Evolutionary conservation across 2,888 invertebrate genomes (phyloP).

Genomic region (Leuctra nigra): DNA sequence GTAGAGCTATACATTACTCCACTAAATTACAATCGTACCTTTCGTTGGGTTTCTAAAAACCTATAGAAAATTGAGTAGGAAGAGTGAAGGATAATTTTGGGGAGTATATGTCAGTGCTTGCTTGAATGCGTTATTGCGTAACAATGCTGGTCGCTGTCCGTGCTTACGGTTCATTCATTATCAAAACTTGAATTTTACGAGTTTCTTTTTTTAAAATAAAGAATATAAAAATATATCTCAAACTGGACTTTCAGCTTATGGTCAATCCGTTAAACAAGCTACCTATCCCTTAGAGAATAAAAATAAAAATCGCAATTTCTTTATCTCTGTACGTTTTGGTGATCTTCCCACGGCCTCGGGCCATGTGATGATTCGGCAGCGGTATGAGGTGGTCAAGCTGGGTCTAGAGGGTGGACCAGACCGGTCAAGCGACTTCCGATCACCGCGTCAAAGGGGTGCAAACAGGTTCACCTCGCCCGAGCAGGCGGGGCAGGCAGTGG

Average conservation of each 20-base stretch:
- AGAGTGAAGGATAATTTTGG: no score
- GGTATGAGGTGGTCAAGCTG: conserved; percentile 9
- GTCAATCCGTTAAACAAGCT: not conserved
- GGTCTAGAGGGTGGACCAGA: not conserved
- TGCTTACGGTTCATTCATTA: no score
- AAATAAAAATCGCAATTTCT: conserved; percentile 2
- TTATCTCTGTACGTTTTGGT: not conserved
- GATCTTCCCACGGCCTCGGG: conserved; percentile 3
- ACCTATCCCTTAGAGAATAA: not conserved
- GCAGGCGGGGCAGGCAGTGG: conserved; percentile 2
- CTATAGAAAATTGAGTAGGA: no score
- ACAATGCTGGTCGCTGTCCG: no score
- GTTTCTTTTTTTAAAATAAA: conserved; percentile 7
- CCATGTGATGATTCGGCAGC: not conserved
- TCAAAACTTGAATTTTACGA: conserved; percentile 14
- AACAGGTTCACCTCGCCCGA: conserved; percentile 5
- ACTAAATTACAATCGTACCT: no score
- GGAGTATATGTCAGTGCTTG: no score
- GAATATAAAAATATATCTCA: conserved; percentile 10
- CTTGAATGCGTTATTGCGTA: no score
- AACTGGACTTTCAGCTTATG: conserved; percentile 17
- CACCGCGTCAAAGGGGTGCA: not conserved
- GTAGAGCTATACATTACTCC: no score
- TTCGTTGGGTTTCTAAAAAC: no score
- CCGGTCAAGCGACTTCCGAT: conserved; percentile 3